Evolutionary conservation across 2,888 invertebrate species (phyloP).

Genomic region (Cinara cedri): DNA sequence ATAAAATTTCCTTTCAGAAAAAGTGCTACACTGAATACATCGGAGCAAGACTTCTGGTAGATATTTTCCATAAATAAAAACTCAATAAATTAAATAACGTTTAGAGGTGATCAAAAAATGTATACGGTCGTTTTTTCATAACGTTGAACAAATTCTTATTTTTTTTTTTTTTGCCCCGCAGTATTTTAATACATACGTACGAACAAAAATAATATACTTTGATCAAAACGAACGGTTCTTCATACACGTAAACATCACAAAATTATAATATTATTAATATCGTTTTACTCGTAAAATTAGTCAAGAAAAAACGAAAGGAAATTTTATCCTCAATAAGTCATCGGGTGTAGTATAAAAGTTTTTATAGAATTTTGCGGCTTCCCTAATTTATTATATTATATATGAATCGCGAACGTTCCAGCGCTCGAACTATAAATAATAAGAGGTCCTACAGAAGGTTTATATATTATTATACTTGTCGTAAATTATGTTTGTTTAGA

Average conservation of each 20-base stretch:
- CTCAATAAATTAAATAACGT: no score
- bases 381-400: slow-evolving; percentile 29
- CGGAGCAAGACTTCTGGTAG: no score
- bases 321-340: background rate
- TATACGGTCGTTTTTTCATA: no score
- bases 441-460: slow-evolving; percentile 20
- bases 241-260: background rate
- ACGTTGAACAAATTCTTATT: no score
- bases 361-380: slow-evolving; percentile 26
- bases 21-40: no score
- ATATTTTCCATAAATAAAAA: no score
- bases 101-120: no score
- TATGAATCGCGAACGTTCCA: background rate
- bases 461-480: slow-evolving; percentile 8
- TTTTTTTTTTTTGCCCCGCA: no score
- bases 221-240: background rate
- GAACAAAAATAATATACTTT: background rate
- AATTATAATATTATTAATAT: no score
- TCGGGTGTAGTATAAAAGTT: background rate
- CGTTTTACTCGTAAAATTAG: background rate
- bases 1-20: no score
- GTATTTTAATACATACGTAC: no score
- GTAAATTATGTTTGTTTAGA: slow-evolving; percentile 55
- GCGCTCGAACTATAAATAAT: slow-evolving; percentile 48
- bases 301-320: background rate